These are phyloP conservation scores for Chironex yamaguchii DNA, from an alignment of 30 jellyfish, hydroid and myxozoan genomes.

Conservation along the genomic window DNA sequence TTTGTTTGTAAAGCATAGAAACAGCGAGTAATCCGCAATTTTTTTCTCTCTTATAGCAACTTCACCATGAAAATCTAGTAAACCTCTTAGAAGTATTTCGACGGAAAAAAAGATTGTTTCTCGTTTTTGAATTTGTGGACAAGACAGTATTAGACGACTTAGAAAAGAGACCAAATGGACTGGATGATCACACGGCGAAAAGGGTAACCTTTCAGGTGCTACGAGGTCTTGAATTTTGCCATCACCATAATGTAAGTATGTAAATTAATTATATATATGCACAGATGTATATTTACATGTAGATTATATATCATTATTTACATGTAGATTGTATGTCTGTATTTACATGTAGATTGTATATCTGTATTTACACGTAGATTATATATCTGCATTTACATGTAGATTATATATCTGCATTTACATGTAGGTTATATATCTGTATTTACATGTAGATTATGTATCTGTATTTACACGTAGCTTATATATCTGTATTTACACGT, in stretches of 20 bases:
- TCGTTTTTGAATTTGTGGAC: slow-evolving; percentile 96
- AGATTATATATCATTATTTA: no score
- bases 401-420: no score
- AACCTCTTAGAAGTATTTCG: slow-evolving; percentile 96
- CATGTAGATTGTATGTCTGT: no score
- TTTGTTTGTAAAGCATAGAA: no score
- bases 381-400: no score
- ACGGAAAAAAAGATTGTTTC: slow-evolving; percentile 84
- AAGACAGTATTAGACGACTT: slow-evolving; percentile 95
- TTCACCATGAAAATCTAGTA: slow-evolving; percentile 93
- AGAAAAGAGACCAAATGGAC: slow-evolving; percentile 91
- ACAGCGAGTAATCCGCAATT: no score
- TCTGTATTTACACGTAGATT: no score
- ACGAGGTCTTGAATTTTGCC: slow-evolving; percentile 97
- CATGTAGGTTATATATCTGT: no score
- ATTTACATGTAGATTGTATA: no score
- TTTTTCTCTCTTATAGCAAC: slow-evolving; percentile 75
- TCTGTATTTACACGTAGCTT: no score
- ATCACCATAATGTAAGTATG: slow-evolving; percentile 88
- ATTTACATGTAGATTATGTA: no score
- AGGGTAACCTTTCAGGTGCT: slow-evolving; percentile 88
- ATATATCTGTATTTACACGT: no score
- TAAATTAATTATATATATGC: not conserved
- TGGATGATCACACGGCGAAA: slow-evolving; percentile 76
- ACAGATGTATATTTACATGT: not conserved